Evolutionary conservation across 2,113 vertebrate genomes (phyloP).

Genomic region (Rattus rattus): DNA sequence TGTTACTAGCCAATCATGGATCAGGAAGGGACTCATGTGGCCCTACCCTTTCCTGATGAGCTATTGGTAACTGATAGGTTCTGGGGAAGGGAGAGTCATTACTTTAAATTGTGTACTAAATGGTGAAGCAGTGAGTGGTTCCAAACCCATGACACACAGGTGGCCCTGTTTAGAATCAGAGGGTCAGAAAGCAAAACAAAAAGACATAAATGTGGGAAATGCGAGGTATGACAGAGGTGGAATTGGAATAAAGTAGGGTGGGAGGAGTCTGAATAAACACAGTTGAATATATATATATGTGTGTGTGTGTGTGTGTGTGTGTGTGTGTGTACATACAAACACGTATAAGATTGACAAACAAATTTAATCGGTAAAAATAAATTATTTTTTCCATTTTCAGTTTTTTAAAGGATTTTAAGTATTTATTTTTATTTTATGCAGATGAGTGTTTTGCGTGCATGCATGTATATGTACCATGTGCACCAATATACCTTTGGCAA

Average conservation of each 20-base stretch:
- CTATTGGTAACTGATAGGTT: background rate
- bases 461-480: background rate
- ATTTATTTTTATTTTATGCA: background rate
- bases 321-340: too few species aligned
- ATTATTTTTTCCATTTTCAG: background rate
- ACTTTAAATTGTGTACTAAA: background rate
- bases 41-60: background rate
- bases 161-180: background rate
- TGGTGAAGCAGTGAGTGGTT: background rate
- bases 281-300: background rate
- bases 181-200: too few species aligned
- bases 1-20: background rate
- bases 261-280: background rate
- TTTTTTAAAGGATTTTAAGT: background rate
- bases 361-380: background rate
- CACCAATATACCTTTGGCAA: background rate
- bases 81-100: background rate
- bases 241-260: background rate
- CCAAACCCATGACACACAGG: background rate
- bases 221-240: background rate
- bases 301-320: fast-evolving
- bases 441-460: background rate
- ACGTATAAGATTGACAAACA: background rate
- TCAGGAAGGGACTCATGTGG: background rate
- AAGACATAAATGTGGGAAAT: background rate